phyloP scores from a whole-genome alignment of 1,140 invertebrate species.

The Drosophila repleta region DNA sequence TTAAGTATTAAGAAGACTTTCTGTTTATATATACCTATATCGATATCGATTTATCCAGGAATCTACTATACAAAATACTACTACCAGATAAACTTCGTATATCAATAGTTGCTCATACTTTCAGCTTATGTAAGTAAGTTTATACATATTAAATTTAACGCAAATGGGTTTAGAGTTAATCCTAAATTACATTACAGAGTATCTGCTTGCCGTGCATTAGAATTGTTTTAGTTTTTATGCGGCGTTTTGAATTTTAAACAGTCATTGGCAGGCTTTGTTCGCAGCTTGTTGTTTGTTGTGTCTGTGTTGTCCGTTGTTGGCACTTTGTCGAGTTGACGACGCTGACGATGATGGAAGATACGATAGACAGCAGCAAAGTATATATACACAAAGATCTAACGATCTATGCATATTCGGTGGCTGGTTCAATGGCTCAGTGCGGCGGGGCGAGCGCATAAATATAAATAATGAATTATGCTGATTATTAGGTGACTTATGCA shows the following conservation, averaged over 20 bases:
- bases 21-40: too few species aligned
- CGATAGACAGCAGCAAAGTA: not conserved
- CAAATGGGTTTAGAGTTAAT: too few species aligned
- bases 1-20: too few species aligned
- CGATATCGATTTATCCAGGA: too few species aligned
- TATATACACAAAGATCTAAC: conserved; percentile 62
- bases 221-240: not conserved
- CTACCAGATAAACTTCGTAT: too few species aligned
- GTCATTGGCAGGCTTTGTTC: conserved; percentile 72
- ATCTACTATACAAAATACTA: too few species aligned
- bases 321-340: conserved; percentile 67
- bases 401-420: conserved; percentile 30
- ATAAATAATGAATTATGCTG: conserved; percentile 80
- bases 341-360: conserved; percentile 50
- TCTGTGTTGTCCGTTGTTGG: conserved; percentile 55
- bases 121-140: too few species aligned
- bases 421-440: not conserved
- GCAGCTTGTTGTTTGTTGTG: conserved; percentile 53
- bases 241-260: conserved; percentile 74
- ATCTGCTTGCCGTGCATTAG: not conserved
- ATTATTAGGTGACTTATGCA: conserved; percentile 80
- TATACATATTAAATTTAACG: too few species aligned
- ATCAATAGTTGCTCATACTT: too few species aligned
- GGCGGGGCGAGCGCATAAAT: conserved; percentile 20
- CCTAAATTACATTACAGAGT: not conserved